Conservation (phyloP, 2,888 invertebrate genomes). For the Erebia palarica region DNA sequence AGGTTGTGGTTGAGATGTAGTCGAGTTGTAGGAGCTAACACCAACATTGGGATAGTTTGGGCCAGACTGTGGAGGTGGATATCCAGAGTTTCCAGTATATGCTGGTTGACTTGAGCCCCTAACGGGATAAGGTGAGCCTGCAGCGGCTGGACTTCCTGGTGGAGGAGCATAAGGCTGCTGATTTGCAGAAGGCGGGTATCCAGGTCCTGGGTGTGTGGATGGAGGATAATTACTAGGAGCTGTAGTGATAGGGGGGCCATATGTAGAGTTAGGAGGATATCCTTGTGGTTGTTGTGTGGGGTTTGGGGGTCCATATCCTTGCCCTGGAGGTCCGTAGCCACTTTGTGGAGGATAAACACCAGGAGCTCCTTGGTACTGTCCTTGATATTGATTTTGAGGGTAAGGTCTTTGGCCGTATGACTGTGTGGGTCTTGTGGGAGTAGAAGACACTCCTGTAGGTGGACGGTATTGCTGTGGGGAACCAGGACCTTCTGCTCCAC, state of each 20-base stretch:
- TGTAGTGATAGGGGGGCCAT: slow-evolving; percentile 84
- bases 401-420: slow-evolving; percentile 86
- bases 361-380: slow-evolving; percentile 81
- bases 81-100: slow-evolving; percentile 74
- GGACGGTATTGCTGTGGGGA: slow-evolving; percentile 77
- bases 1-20: slow-evolving; percentile 73
- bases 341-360: slow-evolving; percentile 86
- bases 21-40: slow-evolving; percentile 75
- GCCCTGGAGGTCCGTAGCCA: slow-evolving; percentile 85
- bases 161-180: slow-evolving; percentile 79
- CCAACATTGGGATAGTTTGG: slow-evolving; percentile 76
- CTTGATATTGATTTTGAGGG: slow-evolving; percentile 86
- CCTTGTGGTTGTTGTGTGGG: slow-evolving; percentile 84
- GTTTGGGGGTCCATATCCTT: slow-evolving; percentile 85
- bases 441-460: slow-evolving; percentile 75
- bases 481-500: slow-evolving; percentile 66
- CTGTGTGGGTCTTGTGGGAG: slow-evolving; percentile 84
- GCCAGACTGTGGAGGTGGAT: slow-evolving; percentile 72
- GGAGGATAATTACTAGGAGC: slow-evolving; percentile 83
- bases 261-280: slow-evolving; percentile 84
- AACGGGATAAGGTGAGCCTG: slow-evolving; percentile 73
- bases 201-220: slow-evolving; percentile 73
- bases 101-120: slow-evolving; percentile 70
- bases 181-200: slow-evolving; percentile 71
- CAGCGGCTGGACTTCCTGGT: slow-evolving; percentile 70